Percentiles rank a stretch among this genome's conserved stretches.
Conservation (phyloP, 2,888 invertebrate species). For the Malthinus flaveolus region DNA sequence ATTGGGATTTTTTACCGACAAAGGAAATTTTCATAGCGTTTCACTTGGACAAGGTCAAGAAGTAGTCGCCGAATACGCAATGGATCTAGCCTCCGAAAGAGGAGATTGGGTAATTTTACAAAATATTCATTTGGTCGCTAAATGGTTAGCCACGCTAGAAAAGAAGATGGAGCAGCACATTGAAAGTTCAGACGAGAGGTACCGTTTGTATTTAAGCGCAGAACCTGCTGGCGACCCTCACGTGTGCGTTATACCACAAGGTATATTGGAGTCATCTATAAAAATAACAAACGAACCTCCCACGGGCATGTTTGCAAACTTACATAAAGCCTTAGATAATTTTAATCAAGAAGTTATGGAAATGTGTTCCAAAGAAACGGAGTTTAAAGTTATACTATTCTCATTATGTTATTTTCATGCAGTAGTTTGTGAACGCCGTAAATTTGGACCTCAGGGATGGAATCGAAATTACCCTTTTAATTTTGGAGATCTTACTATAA, state of each 20-base stretch:
- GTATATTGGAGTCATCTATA: constrained; percentile 89
- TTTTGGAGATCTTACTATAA: constrained; percentile 88
- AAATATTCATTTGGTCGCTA: constrained; percentile 89
- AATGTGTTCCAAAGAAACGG: constrained; percentile 89
- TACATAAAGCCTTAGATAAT: constrained; percentile 90
- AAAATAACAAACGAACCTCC: constrained; percentile 97
- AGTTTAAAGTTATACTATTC: constrained; percentile 89
- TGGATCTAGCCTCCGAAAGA: constrained; percentile 71
- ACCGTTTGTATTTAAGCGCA: constrained; percentile 82
- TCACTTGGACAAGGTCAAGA: constrained; percentile 96
- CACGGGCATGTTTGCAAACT: constrained; percentile 91
- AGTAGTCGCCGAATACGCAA: constrained; percentile 84
- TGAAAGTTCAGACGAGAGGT: constrained; percentile 66
- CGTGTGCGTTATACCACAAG: constrained; percentile 74
- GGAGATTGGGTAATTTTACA: constrained; percentile 95
- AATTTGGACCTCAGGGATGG: constrained; percentile 96
- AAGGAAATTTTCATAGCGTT: constrained; percentile 87
- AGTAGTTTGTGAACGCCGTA: constrained; percentile 87
- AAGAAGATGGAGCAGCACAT: constrained; percentile 87
- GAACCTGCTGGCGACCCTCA: constrained; percentile 77
- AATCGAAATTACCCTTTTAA: constrained; percentile 80
- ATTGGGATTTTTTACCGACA: constrained; percentile 77
- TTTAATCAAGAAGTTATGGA: constrained; percentile 92
- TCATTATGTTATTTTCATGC: constrained; percentile 94
- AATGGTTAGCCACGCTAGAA: constrained; percentile 86